A percentile compares a stretch with the other conserved stretches of the same genome.
These are phyloP conservation scores for Protobothrops mucrosquamatus DNA, from an alignment of 2,113 vertebrate species.

Conservation along the genomic window DNA sequence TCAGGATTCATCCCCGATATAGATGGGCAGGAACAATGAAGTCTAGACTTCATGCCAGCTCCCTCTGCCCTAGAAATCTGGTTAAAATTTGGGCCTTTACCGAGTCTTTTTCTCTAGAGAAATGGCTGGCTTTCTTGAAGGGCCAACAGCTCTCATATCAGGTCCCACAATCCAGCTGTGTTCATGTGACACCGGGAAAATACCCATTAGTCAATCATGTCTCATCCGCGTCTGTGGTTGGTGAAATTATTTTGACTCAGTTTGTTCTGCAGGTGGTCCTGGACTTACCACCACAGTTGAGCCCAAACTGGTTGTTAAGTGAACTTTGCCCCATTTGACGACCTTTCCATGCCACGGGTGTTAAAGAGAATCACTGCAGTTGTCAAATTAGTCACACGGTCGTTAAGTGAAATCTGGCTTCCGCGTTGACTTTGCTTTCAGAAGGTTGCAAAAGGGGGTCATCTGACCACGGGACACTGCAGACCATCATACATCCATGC, in stretches of 20 bases:
- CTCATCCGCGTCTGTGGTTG: not conserved
- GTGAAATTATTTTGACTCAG: not conserved
- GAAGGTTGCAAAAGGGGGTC: no score
- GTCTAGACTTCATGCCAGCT: not conserved
- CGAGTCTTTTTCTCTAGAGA: not conserved
- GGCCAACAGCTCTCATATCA: not conserved
- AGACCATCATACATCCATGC: no score
- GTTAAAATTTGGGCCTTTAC: not conserved
- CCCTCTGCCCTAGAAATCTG: not conserved
- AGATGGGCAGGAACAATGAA: not conserved
- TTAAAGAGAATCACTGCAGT: no score
- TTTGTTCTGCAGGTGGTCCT: not conserved
- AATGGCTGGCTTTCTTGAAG: not conserved
- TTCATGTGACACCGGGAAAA: not conserved
- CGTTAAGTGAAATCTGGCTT: no score
- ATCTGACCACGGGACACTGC: no score
- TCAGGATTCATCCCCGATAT: not conserved
- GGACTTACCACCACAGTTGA: no score
- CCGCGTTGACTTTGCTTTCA: no score
- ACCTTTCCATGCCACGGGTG: no score
- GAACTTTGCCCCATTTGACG: no score
- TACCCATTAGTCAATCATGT: not conserved
- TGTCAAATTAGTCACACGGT: no score
- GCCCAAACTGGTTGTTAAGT: no score
- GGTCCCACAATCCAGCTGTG: not conserved